Percentiles rank a stretch among this genome's conserved stretches.
Evolutionary conservation across 2,797 vertebrate species (phyloP).

Genomic region (Darevskia nairensis): DNA sequence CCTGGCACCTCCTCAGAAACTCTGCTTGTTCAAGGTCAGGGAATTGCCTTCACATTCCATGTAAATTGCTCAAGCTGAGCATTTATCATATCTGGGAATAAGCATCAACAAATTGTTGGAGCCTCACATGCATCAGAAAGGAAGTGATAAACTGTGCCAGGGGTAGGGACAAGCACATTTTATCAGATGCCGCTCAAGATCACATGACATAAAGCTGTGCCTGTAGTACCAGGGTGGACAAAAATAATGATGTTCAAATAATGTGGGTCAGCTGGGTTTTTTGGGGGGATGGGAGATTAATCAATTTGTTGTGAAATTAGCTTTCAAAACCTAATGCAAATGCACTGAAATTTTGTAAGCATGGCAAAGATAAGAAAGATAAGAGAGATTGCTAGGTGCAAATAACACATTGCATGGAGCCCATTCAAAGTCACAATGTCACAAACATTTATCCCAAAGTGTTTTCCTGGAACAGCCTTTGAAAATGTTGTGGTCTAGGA

Average conservation of each 20-base stretch:
- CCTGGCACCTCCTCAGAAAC: not conserved
- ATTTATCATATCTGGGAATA: conserved; percentile 12
- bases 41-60: conserved; percentile 5
- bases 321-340: not conserved
- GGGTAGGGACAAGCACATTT: not conserved
- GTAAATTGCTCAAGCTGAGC: not conserved
- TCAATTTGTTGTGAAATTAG: not conserved
- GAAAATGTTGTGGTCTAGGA: not conserved
- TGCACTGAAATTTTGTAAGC: not conserved
- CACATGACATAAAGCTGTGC: not conserved
- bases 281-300: not conserved
- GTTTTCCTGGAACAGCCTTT: not conserved
- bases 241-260: not conserved
- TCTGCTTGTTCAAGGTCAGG: not conserved
- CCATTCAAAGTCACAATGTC: not conserved
- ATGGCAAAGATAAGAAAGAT: not conserved
- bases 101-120: not conserved
- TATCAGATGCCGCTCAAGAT: not conserved
- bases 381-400: not conserved
- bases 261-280: not conserved
- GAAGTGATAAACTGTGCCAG: not conserved
- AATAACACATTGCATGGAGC: not conserved
- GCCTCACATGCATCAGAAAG: not conserved
- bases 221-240: not conserved
- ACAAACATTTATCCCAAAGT: not conserved